Evolutionary conservation across 2,113 vertebrate genomes (phyloP).

Genomic region (Scomber colias): DNA sequence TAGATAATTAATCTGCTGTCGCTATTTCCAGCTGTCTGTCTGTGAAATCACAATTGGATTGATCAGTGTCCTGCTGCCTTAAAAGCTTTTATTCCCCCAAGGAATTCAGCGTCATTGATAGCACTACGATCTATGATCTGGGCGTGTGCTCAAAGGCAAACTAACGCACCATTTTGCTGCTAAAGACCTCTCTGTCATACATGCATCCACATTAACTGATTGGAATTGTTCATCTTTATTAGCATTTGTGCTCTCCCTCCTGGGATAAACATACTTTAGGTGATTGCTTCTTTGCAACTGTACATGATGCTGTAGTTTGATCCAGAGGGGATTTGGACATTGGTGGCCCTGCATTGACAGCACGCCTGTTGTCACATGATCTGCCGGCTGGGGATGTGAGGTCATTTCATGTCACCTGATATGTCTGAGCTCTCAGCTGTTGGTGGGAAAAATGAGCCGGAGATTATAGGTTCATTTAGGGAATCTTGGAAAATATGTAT

Average conservation of each 20-base stretch:
- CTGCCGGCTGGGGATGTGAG: conserved; percentile 42
- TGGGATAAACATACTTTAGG: conserved; percentile 75
- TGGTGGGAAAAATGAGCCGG: conserved; percentile 56
- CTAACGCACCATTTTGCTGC: conserved; percentile 41
- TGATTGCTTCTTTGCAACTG: conserved; percentile 72
- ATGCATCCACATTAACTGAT: conserved; percentile 72
- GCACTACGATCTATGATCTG: conserved; percentile 31
- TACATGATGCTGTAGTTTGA: conserved; percentile 71
- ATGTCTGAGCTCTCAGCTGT: conserved; percentile 73
- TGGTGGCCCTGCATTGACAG: conserved; percentile 7
- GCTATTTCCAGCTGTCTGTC: conserved; percentile 32
- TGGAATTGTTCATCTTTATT: conserved; percentile 76
- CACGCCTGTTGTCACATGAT: conserved; percentile 73
- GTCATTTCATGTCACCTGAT: conserved; percentile 71
- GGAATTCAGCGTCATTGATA: conserved; percentile 36
- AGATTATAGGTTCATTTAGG: conserved; percentile 71
- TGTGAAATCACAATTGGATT: conserved; percentile 50
- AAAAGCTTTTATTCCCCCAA: conserved; percentile 40
- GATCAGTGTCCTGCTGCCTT: conserved; percentile 42
- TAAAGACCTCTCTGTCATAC: conserved; percentile 34
- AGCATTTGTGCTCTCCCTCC: conserved; percentile 58
- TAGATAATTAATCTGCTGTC: conserved; percentile 61
- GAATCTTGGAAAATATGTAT: conserved; percentile 51
- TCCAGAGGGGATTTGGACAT: conserved; percentile 75
- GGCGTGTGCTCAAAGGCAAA: conserved; percentile 28